Base-by-base conservation (phyloP, 2,888 invertebrate genomes). In the Heliconius charithonia region DNA sequence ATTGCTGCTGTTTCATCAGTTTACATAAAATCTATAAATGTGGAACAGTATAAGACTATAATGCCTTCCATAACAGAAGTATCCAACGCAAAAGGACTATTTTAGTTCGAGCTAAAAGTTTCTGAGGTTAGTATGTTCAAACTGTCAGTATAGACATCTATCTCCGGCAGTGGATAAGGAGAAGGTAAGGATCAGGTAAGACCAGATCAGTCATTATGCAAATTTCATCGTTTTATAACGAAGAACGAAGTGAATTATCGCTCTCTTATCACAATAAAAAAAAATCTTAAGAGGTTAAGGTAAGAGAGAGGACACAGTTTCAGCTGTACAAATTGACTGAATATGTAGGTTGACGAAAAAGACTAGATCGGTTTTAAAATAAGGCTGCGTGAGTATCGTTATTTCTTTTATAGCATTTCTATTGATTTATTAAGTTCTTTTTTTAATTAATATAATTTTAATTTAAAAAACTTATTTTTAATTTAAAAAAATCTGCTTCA, bases 191-290 rank as follows among this genome's bases (percentile, higher is more conserved):
- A 79, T 78, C 78, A 78, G 75, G 77, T 72, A 79, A 79, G 80
- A 78, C 56, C 63, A 79, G 69, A 79, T 74, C 45, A 80, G 80
- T 79, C 69, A 81, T 81, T 83, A 81, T 81, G 79, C 73, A 81
- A 81, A 83, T 80, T 80, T 78, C 77, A 80, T 45, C 75, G 80
- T 32, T 32, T 32, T 32, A 32, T 32, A 32, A 32, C 32, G 7
- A 32, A 56, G 9, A 22, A 56, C 22, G 22, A 9, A n/a, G 56
- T 59, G 56, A 59, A 10, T 59, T 59, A 22, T 59, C 56, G n/a
- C 51, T 19, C 2, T 51, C 7, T n/a, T 59, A 66, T 19, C 0
- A 32, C 13, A 32, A 12, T 12, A n/a, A 37, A 67, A 63, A 66
- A 66, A 67, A 29, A n/a, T n/a, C 25, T 73, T 41, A 62, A 19